A percentile compares a stretch with the other conserved stretches of the same genome.
phyloP scores from a whole-genome alignment of 2,113 vertebrate species.

The Morone chrysops region DNA sequence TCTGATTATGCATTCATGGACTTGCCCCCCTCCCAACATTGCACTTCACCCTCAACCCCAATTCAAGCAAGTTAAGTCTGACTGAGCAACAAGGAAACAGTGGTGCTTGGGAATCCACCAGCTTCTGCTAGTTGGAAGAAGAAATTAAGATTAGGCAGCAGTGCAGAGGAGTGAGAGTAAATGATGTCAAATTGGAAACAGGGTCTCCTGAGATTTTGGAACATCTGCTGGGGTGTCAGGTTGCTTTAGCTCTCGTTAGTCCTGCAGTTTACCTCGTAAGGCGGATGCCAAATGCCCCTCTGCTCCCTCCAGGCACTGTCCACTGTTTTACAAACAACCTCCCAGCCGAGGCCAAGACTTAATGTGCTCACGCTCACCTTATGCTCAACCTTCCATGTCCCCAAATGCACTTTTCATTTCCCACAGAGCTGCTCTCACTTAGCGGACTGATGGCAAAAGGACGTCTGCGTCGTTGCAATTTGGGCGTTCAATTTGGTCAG shows the following conservation, averaged over 20 bases:
- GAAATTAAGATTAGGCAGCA: slow-evolving; percentile 53
- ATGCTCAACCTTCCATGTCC: slow-evolving; percentile 52
- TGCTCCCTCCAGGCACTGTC: slow-evolving; percentile 61
- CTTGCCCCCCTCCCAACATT: slow-evolving; percentile 22
- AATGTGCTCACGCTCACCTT: slow-evolving; percentile 66
- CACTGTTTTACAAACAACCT: slow-evolving; percentile 60
- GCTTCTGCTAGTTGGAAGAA: slow-evolving; percentile 39
- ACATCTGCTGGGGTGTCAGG: slow-evolving; percentile 83
- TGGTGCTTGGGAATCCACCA: slow-evolving; percentile 29
- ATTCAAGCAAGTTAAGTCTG: slow-evolving; percentile 46
- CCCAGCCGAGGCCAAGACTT: slow-evolving; percentile 74
- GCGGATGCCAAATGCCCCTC: slow-evolving; percentile 68
- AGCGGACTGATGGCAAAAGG: slow-evolving; percentile 13
- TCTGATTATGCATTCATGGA: slow-evolving; percentile 29
- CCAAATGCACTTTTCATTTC: slow-evolving; percentile 51
- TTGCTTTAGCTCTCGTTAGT: slow-evolving; percentile 75
- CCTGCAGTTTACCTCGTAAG: slow-evolving; percentile 82
- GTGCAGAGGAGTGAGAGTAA: slow-evolving; percentile 63
- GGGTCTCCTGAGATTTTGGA: slow-evolving; percentile 67
- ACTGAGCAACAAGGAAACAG: slow-evolving; percentile 53
- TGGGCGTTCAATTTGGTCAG: slow-evolving; percentile 48
- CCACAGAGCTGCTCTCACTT: slow-evolving; percentile 27
- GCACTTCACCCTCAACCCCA: slow-evolving; percentile 65
- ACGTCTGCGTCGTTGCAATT: slow-evolving; percentile 50
- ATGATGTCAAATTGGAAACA: slow-evolving; percentile 81